phyloP scores from a whole-genome alignment of 2,797 vertebrate species.

The Xenopus petersii region DNA sequence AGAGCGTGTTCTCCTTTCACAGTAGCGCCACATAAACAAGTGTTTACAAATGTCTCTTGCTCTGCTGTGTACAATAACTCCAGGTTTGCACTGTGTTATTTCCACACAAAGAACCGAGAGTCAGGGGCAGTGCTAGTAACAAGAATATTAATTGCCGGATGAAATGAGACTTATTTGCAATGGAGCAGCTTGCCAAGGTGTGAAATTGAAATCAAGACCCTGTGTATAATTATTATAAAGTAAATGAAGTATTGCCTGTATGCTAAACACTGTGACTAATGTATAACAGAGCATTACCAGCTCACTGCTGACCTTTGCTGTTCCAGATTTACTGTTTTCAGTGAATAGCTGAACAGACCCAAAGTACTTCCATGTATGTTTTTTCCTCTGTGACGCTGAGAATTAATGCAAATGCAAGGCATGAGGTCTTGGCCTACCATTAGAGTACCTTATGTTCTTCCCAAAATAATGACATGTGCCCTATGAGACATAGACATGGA shows the following conservation, averaged over 20 bases:
- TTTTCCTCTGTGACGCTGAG: background rate
- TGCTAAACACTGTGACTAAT: conserved; percentile 13
- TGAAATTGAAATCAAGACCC: conserved; percentile 7
- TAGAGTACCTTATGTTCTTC: too few species aligned
- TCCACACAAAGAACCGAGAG: background rate
- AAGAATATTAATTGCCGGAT: conserved; percentile 1
- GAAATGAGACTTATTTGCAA: conserved; percentile 10
- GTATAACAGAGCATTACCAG: background rate
- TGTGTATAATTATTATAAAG: conserved; percentile 6
- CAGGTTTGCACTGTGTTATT: background rate
- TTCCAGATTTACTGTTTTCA: background rate
- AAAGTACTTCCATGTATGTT: background rate
- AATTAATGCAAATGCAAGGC: background rate
- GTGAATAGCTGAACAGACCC: background rate
- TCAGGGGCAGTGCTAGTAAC: background rate
- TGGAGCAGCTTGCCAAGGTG: conserved; percentile 1
- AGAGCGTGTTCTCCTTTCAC: background rate
- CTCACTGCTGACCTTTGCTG: background rate
- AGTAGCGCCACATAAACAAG: background rate
- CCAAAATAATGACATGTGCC: too few species aligned
- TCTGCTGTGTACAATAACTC: conserved; percentile 3
- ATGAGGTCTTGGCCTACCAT: too few species aligned
- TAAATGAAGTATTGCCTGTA: conserved; percentile 1
- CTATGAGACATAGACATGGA: too few species aligned
- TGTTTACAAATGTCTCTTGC: background rate